A percentile compares a stretch with the other conserved stretches of the same genome.
phyloP scores from a whole-genome alignment of 2,888 invertebrate species.

The Tenthredo scrophulariae region DNA sequence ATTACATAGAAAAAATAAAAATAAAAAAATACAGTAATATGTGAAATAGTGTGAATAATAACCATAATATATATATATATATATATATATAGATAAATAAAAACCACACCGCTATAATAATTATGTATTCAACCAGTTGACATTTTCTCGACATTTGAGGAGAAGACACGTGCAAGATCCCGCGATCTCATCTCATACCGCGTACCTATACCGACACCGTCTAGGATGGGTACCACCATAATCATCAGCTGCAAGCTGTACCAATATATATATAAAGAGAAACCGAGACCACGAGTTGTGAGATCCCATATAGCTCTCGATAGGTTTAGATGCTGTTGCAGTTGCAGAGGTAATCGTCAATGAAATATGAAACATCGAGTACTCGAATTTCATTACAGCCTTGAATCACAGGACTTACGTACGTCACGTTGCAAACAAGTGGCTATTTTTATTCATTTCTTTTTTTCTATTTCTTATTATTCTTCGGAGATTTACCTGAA shows the following conservation, averaged over 20 bases:
- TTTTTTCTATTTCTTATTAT: not conserved
- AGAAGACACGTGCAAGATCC: slow-evolving; percentile 16
- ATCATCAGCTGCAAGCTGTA: not conserved
- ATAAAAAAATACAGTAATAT: not conserved
- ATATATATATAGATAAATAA: not conserved
- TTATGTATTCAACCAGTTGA: slow-evolving; percentile 32
- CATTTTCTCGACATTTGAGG: slow-evolving; percentile 41
- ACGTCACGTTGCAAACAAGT: not conserved
- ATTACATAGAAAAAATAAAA: not conserved
- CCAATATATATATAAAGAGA: not conserved
- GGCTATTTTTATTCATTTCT: not conserved
- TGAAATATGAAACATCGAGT: slow-evolving; percentile 3
- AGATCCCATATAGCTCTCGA: not conserved
- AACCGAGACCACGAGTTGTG: not conserved
- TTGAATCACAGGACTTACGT: not conserved
- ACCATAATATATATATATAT: not conserved
- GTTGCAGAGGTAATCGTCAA: not conserved
- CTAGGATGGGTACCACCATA: not conserved
- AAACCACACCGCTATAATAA: slow-evolving; percentile 3
- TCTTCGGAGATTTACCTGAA: not conserved
- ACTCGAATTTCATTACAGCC: slow-evolving; percentile 3
- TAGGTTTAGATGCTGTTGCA: not conserved
- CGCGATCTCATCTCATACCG: not conserved
- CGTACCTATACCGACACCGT: not conserved
- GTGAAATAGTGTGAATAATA: not conserved